These are phyloP conservation scores for Chaetura pelagica DNA, from an alignment of 2,113 vertebrate genomes.

Conservation along the genomic window DNA sequence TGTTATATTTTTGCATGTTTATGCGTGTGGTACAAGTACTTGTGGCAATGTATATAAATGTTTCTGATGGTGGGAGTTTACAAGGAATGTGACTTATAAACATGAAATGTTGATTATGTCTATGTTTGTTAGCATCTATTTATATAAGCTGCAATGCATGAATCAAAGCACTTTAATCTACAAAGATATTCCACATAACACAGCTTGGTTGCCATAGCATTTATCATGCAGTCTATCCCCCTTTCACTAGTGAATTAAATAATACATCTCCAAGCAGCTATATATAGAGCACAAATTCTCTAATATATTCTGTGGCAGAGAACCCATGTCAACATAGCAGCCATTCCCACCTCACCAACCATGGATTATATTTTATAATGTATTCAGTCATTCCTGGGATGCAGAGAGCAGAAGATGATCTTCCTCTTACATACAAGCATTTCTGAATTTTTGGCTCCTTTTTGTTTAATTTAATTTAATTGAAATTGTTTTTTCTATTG, in stretches of 20 bases:
- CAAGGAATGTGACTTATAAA: not conserved
- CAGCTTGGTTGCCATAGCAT: constrained; percentile 31
- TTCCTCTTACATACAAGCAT: rapidly evolving
- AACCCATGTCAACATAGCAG: not conserved
- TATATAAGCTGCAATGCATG: not conserved
- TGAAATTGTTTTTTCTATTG: not conserved
- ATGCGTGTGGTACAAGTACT: not conserved
- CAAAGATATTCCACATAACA: constrained; percentile 18
- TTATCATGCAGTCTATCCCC: constrained; percentile 12
- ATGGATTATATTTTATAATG: not conserved
- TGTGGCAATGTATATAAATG: not conserved
- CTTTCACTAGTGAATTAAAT: constrained; percentile 30
- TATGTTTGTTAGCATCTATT: not conserved
- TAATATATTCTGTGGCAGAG: not conserved
- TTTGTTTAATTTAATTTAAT: not conserved
- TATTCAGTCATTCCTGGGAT: not conserved
- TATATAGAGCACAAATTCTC: not conserved
- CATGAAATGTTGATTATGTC: not conserved
- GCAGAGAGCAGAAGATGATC: not conserved
- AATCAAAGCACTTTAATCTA: constrained; percentile 52
- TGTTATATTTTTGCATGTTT: not conserved
- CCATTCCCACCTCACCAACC: not conserved
- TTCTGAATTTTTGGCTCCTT: not conserved
- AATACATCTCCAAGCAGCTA: not conserved
- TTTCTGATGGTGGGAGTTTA: not conserved